Percentiles rank a stretch among this genome's conserved stretches.
These are phyloP conservation scores for Folsomia manolachei DNA, from an alignment of 2,888 invertebrate species.

Conservation along the genomic window DNA sequence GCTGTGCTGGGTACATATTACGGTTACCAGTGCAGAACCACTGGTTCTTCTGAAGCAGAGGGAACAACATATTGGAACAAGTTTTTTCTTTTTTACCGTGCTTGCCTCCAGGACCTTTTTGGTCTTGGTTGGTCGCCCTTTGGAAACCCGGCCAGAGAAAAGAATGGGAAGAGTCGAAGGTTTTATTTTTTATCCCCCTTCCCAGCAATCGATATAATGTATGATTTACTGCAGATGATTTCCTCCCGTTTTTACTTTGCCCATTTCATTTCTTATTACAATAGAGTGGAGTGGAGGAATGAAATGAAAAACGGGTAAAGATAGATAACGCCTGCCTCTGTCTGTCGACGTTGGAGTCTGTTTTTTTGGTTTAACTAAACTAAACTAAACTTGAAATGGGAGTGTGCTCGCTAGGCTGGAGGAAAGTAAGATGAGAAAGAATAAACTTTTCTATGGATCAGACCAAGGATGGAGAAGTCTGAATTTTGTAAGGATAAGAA, in stretches of 20 bases:
- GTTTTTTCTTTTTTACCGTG: no score
- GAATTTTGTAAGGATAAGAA: no score
- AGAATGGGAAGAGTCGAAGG: not conserved
- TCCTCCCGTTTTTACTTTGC: not conserved
- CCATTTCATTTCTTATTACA: slow-evolving; percentile 1
- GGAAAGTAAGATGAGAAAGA: not conserved
- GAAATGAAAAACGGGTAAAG: not conserved
- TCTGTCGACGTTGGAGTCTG: no score
- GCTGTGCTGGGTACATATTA: no score
- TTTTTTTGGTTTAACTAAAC: no score
- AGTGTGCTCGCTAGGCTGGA: not conserved
- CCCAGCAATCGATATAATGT: slow-evolving; percentile 4
- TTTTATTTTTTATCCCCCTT: not conserved
- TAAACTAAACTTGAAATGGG: not conserved
- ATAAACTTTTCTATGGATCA: no score
- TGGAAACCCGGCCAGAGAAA: not conserved
- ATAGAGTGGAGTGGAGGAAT: not conserved
- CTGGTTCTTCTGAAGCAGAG: no score
- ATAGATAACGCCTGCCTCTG: not conserved
- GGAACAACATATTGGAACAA: no score
- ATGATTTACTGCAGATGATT: slow-evolving; percentile 6
- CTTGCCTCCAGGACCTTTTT: not conserved
- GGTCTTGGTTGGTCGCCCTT: not conserved
- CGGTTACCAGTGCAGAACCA: no score
- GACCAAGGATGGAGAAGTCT: no score